These are phyloP conservation scores for Brienomyrus brachyistius DNA, from an alignment of 2,113 vertebrate genomes.

Conservation along the genomic window DNA sequence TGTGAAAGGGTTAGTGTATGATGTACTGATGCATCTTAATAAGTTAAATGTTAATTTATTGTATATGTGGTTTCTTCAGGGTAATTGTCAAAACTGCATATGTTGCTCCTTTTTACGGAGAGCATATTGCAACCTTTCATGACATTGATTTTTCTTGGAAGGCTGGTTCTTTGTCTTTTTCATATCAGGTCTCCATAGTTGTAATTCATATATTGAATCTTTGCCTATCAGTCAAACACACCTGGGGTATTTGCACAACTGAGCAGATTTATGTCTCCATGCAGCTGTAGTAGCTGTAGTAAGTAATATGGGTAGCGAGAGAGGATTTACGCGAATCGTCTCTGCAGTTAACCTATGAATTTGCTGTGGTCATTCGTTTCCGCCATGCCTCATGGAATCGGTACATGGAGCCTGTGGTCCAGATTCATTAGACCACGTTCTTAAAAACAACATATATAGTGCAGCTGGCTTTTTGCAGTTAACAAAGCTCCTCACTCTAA, in stretches of 20 bases:
- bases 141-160: neutral
- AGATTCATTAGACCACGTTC: neutral
- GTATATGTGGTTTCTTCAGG: neutral
- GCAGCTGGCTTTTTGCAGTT: neutral
- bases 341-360: neutral
- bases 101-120: neutral
- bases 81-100: neutral
- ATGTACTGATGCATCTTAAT: neutral
- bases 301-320: neutral
- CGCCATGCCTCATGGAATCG: neutral
- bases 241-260: neutral
- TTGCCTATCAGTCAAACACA: neutral
- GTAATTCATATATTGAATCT: constrained; percentile 9
- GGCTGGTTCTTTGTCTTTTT: neutral
- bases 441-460: neutral
- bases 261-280: neutral
- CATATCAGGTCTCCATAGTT: neutral
- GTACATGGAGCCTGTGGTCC: neutral
- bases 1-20: neutral
- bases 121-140: neutral
- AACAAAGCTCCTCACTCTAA: neutral
- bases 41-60: neutral
- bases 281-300: neutral
- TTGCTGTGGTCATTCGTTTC: neutral
- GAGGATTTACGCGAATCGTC: constrained; percentile 2